phyloP scores from a whole-genome alignment of 2,888 invertebrate genomes.

The Falcaria lacertinaria region DNA sequence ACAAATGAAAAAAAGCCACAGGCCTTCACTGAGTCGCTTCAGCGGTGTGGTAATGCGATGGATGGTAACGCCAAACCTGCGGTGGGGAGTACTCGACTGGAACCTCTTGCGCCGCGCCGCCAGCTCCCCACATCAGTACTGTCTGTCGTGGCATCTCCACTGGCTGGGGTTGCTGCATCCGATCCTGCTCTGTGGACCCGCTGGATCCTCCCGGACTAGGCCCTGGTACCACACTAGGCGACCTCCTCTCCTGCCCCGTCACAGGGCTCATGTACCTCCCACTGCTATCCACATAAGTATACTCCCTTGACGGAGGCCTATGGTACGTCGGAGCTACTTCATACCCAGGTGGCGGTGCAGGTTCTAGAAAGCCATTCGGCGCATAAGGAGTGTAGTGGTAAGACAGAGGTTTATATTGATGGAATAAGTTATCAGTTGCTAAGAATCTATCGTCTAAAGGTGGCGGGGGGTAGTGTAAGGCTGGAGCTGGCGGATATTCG shows the following conservation, averaged over 20 bases:
- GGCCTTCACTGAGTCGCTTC: slow-evolving; percentile 69
- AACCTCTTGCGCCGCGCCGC: slow-evolving; percentile 64
- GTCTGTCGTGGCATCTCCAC: slow-evolving; percentile 89
- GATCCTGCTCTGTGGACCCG: slow-evolving; percentile 63
- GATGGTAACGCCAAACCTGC: slow-evolving; percentile 76
- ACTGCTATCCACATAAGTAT: slow-evolving; percentile 78
- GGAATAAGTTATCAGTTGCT: slow-evolving; percentile 91
- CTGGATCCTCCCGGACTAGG: slow-evolving; percentile 70
- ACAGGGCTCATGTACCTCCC: slow-evolving; percentile 81
- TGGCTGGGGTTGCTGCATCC: slow-evolving; percentile 58
- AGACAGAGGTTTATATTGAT: slow-evolving; percentile 93
- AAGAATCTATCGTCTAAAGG: slow-evolving; percentile 84
- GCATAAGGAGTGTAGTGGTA: slow-evolving; percentile 88
- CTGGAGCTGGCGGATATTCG: slow-evolving; percentile 83
- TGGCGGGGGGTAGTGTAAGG: slow-evolving; percentile 84
- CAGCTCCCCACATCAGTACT: slow-evolving; percentile 94
- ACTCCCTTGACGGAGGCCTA: slow-evolving; percentile 79
- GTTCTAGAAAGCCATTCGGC: slow-evolving; percentile 91
- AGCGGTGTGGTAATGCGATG: slow-evolving; percentile 74
- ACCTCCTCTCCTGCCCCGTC: slow-evolving; percentile 82
- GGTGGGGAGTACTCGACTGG: slow-evolving; percentile 72
- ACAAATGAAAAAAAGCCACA: slow-evolving; percentile 41
- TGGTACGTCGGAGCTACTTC: slow-evolving; percentile 83
- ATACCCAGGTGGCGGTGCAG: slow-evolving; percentile 81
- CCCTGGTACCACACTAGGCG: slow-evolving; percentile 79